Base-by-base conservation (phyloP, 2,113 vertebrate species). In the Pedionomus torquatus region DNA sequence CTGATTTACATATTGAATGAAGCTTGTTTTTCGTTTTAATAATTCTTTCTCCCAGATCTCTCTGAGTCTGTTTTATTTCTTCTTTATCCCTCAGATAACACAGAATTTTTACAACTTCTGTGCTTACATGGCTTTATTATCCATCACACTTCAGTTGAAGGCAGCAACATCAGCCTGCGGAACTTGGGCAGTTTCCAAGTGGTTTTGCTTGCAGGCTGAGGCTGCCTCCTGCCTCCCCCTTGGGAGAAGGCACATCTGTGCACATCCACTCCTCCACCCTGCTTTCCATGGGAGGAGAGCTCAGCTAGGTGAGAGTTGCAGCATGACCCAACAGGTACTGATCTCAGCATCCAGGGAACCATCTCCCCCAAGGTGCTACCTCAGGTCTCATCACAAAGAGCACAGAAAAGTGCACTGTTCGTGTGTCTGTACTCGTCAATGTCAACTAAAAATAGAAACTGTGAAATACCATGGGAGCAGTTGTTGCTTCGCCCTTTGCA, bases 1-100 rank as follows among this genome's bases (percentile, higher is more conserved):
- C 51, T 68, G 93, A 94, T 96, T 96, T 97, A 77, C 88, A 81
- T 92, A 78, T 9, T 43, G 58, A 86, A 94, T 74, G 54, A 93
- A 95, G 48, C 51, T 60, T 23, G 25, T 54, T 86, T 90, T 83
- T 43, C 23, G 70, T 85, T 94, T 86, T 82, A 44, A 69, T 86
- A 65, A 31, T 44, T 90, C 55, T 71, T 87, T 72, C 63, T 77
- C 60, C 58, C 51, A 70, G 72, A 77, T 92, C 14, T 57, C 35
- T 83, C 85, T 2, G 5, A 90, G 31, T 33, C 69, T 46, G 26
- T 66, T 89, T 91, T 54, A 44, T 63, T 93, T 93, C 79, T 58
- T 83, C 25, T 81, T 86, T 61, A 63, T 9, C 11, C 37, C 19
- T 54, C 55, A n/a, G 13, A n/a, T n/a, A n/a, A n/a, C n/a, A n/a